Base-by-base conservation (phyloP, 2,113 vertebrate species). In the Sitta europaea region DNA sequence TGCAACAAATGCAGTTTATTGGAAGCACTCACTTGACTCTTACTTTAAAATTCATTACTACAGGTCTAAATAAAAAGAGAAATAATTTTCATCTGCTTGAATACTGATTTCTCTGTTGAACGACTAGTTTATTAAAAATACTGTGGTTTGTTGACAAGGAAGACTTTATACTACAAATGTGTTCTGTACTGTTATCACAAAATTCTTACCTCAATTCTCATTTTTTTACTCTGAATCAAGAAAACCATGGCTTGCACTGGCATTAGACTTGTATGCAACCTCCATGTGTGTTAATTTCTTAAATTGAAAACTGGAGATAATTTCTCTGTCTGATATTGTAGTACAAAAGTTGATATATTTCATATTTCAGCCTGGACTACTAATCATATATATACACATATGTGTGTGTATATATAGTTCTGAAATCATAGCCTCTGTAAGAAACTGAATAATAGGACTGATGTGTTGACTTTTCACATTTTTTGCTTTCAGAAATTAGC, bases 401-500 rank as follows among this genome's bases (percentile, higher is more conserved):
- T 27, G 6, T 7, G 16, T 55, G 31, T 33, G 19, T 54, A 19
- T n/a, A 23, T 36, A 4, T 61, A 51, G 8, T 59, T 61, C 23
- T 55, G 14, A 40, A 83, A 22, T 31, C 27, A 5, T 14, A 77
- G 17, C 12, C 59, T 67, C 72, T 74, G 38, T 63, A 76, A 47
- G 38, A 77, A 86, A 31, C 33, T 2, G 62, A 61, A 47, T 55
- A 67, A 31, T 50, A 80, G 13, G 4, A 65, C 22, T 72, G 9
- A 79, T 68, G 14, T 33, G 21, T 48, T 18, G 3, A 31, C 42
- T 57, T 76, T 65, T 35, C 19, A n/a, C 7, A 4, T 5, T 35
- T 75, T 90, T 76, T 96, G 42, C 73, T 91, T 96, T 94, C 96
- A 99, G 99, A 99, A 99, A 98, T 97, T 99, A 96, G 98, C 98